Evolutionary conservation across 2,888 invertebrate species (phyloP), one percentile per base, ranked within the genome.

Genomic region (Dioctria linearis): DNA sequence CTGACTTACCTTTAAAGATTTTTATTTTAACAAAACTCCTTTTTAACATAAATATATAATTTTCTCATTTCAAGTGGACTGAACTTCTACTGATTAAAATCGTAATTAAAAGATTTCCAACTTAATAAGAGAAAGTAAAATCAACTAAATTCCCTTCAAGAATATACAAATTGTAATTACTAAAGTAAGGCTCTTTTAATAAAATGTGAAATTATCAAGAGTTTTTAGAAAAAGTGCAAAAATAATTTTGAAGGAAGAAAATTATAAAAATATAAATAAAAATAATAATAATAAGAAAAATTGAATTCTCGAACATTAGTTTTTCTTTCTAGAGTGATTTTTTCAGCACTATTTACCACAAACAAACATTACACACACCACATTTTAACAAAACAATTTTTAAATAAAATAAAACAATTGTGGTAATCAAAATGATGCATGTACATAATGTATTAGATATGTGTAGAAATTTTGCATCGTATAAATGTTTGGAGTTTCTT

Each of bases 261-360:
- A 46, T 46, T 25, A 46, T 42, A 69, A 69, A 25, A 69, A 25
- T 39, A 25, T 25, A 25, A 25, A 25, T 25, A 25, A 25, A 25
- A 25, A 25, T 25, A 25, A 25, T 25, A 25, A 25, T 51, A 69
- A 69, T 25, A 51, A 43, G 51, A 46, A 51, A 39, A 49, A 51
- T 13, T n/a, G 51, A 39, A 69, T 49, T 49, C 51, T 69, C 69
- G 69, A 49, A 54, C 39, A 51, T 39, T 69, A 69, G 40, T 5
- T 65, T n/a, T 69, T 39, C 8, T 25, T 5, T 54, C 69, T 39
- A 51, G 69, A 37, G 25, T 51, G 49, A 69, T 11, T 65, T 37
- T 8, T 39, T 46, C 69, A 69, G 69, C 51, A 69, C 69, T 69
- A 69, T 69, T 69, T 69, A 69, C 69, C 69, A 69, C 69, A 69